phyloP scores from a whole-genome alignment of 2,113 vertebrate species.

The Tragelaphus strepsiceros region DNA sequence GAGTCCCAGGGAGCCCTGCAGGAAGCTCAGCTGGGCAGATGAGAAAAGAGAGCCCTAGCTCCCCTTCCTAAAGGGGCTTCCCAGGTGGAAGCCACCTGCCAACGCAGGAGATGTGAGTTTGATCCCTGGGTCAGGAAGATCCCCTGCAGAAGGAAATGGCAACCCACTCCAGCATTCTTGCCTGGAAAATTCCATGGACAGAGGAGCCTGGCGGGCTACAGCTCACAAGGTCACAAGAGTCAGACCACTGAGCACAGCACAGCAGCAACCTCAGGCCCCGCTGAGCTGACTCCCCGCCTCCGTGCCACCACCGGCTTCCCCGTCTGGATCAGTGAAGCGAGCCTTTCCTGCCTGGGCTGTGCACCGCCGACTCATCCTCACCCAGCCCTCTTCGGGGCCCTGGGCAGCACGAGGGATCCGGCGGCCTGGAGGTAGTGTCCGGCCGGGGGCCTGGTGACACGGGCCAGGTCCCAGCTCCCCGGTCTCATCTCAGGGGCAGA shows the following conservation, averaged over 20 bases:
- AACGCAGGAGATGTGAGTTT: background rate
- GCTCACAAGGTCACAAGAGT: background rate
- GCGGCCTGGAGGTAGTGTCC: background rate
- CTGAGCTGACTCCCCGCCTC: background rate
- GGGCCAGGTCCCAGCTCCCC: fast-evolving
- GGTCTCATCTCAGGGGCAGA: fast-evolving
- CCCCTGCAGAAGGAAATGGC: background rate
- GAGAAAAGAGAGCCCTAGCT: background rate
- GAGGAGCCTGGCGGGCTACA: background rate
- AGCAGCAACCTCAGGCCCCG: background rate
- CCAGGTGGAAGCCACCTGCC: background rate
- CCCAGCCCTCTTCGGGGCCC: background rate
- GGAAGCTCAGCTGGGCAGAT: background rate
- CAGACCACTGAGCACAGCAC: background rate
- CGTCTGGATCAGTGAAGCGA: background rate
- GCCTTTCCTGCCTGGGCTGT: background rate
- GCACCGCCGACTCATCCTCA: fast-evolving
- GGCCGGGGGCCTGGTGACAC: fast-evolving
- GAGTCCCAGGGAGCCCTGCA: background rate
- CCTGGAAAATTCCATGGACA: background rate
- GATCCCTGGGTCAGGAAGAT: background rate
- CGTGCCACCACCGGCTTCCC: background rate
- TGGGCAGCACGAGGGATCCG: background rate
- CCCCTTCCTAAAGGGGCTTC: background rate
- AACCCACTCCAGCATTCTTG: background rate